Evolutionary conservation across 1,140 invertebrate species (phyloP).

Genomic region (Augochlora pura): DNA sequence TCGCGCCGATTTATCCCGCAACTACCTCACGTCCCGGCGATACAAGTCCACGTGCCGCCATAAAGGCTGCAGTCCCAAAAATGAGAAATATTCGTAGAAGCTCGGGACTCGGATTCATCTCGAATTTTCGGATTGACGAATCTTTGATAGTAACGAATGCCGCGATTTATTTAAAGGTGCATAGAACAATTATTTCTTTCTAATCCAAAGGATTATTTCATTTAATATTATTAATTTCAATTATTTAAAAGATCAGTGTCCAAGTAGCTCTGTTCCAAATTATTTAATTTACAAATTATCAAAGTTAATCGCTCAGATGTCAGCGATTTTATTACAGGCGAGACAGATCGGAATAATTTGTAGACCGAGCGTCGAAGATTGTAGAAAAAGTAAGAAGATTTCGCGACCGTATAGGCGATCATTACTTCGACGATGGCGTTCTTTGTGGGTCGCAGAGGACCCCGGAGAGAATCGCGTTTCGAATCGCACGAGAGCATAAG

Average conservation of each 20-base stretch:
- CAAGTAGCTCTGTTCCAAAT: no score
- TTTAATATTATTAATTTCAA: no score
- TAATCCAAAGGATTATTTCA: no score
- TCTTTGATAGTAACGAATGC: neutral
- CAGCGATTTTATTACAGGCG: no score
- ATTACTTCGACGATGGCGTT: neutral
- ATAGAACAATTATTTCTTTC: no score
- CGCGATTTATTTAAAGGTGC: neutral
- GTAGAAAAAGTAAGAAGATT: no score
- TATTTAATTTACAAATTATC: no score
- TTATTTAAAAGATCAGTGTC: no score
- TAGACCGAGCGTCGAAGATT: no score
- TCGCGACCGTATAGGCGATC: no score
- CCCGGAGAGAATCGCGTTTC: neutral
- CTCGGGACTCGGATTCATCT: neutral
- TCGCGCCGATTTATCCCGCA: conserved; percentile 62
- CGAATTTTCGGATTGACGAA: neutral
- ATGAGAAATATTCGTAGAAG: conserved; percentile 17
- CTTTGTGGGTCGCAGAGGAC: neutral
- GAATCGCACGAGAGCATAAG: conserved; percentile 1
- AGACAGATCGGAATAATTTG: no score
- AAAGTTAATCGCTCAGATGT: no score
- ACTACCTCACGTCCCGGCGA: conserved; percentile 69
- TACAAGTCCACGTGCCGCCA: conserved; percentile 35
- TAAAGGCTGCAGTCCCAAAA: conserved; percentile 1